phyloP scores from a whole-genome alignment of 1,140 invertebrate genomes.

The Pogonognathellus flavescens region DNA sequence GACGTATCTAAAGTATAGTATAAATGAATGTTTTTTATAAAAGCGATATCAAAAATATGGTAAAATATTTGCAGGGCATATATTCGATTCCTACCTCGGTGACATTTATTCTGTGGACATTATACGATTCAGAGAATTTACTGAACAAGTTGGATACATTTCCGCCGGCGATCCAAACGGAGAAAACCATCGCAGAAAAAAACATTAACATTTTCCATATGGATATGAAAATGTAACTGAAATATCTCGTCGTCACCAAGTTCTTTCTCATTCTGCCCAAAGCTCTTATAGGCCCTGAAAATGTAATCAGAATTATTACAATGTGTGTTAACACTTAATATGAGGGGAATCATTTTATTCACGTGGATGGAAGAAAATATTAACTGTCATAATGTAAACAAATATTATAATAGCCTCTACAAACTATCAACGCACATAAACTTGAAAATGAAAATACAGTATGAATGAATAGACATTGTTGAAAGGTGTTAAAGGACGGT shows the following conservation, averaged over 20 bases:
- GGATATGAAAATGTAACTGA: conserved; percentile 88
- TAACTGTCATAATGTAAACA: conserved; percentile 68
- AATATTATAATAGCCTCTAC: too few species aligned
- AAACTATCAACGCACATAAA: background rate
- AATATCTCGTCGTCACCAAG: conserved; percentile 85
- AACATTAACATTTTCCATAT: conserved; percentile 90
- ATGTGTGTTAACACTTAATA: too few species aligned
- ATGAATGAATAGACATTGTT: background rate
- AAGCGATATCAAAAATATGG: background rate
- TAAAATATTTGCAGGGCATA: background rate
- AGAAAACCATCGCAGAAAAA: conserved; percentile 80
- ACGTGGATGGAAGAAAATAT: too few species aligned
- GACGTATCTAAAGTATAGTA: background rate
- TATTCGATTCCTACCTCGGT: conserved; percentile 75
- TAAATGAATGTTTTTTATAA: background rate
- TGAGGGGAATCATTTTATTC: too few species aligned
- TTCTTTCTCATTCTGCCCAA: conserved; percentile 86
- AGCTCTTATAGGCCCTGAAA: conserved; percentile 81
- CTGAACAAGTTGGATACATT: conserved; percentile 84
- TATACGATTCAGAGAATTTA: conserved; percentile 81
- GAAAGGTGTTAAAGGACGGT: background rate
- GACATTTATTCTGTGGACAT: conserved; percentile 83
- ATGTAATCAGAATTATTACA: too few species aligned
- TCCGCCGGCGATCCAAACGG: conserved; percentile 81
- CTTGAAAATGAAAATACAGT: background rate